Evolutionary conservation across 1,140 invertebrate genomes (phyloP).

Genomic region (Heliconius eleuchia): DNA sequence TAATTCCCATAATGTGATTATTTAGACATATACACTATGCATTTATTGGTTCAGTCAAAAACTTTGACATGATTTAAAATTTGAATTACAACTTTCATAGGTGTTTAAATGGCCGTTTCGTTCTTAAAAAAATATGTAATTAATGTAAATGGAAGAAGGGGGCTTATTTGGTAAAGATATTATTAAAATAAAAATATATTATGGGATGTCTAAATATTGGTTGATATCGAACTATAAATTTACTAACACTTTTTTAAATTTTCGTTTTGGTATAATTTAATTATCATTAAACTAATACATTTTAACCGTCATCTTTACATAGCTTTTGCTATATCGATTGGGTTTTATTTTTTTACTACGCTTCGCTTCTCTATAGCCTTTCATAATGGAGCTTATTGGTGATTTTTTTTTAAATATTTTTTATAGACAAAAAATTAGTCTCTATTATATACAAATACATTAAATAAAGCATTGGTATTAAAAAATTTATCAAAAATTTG

Average conservation of each 20-base stretch:
- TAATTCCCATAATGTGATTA: too few relatives aligned
- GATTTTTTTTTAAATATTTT: not conserved
- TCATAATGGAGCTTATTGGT: not conserved
- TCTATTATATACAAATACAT: too few relatives aligned
- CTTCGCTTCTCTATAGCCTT: slow-evolving; percentile 23
- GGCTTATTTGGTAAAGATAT: not conserved
- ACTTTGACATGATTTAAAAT: too few relatives aligned
- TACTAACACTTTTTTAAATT: not conserved
- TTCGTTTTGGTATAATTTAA: not conserved
- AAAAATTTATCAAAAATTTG: too few relatives aligned
- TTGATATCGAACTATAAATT: not conserved
- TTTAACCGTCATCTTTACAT: slow-evolving; percentile 2
- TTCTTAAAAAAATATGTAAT: too few relatives aligned
- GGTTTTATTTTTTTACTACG: slow-evolving; percentile 8
- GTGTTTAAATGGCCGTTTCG: too few relatives aligned
- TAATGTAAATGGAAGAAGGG: too few relatives aligned
- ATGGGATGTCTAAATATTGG: not conserved
- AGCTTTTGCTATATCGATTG: slow-evolving; percentile 10
- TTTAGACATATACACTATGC: too few relatives aligned
- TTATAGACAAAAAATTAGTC: not conserved
- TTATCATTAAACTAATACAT: not conserved
- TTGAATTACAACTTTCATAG: too few relatives aligned
- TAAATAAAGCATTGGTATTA: too few relatives aligned
- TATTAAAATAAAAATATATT: not conserved
- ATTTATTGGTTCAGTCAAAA: too few relatives aligned